Evolutionary conservation across 2,888 invertebrate genomes (phyloP).

Genomic region (Drosophila anomalipes): DNA sequence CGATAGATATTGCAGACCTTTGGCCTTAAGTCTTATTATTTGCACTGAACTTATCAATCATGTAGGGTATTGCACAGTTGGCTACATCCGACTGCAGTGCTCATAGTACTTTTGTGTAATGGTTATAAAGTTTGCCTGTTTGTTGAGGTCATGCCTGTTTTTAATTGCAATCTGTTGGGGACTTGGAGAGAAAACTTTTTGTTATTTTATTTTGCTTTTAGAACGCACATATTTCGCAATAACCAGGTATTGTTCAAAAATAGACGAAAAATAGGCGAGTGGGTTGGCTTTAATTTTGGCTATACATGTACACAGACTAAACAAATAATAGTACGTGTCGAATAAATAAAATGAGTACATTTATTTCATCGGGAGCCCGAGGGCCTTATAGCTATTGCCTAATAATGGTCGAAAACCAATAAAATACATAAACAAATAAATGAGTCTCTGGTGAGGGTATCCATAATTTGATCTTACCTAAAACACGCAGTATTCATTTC

Average conservation of each 20-base stretch:
- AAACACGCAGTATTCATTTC: background rate
- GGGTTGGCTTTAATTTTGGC: background rate
- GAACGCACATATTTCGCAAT: background rate
- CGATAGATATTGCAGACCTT: background rate
- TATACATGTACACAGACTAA: background rate
- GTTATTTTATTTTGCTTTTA: constrained; percentile 3
- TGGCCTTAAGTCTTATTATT: background rate
- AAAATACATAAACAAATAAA: background rate
- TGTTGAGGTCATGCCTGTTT: constrained; percentile 33
- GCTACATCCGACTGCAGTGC: background rate
- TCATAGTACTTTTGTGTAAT: constrained; percentile 19
- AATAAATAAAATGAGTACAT: background rate
- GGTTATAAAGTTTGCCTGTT: constrained; percentile 41
- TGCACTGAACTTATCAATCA: background rate
- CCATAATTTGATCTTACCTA: no score
- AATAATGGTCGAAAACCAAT: background rate
- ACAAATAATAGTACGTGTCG: background rate
- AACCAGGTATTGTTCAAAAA: constrained; percentile 8
- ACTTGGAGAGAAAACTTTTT: background rate
- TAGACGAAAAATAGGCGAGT: background rate
- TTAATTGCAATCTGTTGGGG: constrained; percentile 38
- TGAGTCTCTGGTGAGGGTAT: no score
- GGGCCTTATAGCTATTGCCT: no score
- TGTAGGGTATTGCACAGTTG: background rate
- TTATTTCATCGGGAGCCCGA: background rate